These are phyloP conservation scores for Andrena bucephala DNA, from an alignment of 2,888 invertebrate species.

Conservation along the genomic window DNA sequence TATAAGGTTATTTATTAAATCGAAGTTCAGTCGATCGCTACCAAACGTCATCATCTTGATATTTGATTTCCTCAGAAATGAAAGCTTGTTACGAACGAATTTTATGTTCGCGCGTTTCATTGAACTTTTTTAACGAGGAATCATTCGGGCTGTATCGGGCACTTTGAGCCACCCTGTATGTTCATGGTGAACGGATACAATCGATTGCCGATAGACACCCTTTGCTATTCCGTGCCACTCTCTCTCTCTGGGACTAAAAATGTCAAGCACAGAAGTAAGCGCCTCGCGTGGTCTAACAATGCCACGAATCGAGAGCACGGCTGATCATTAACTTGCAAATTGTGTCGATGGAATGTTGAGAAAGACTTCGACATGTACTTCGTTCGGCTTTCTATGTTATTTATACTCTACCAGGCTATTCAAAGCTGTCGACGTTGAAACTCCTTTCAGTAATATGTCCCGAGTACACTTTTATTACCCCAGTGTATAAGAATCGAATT, in stretches of 20 bases:
- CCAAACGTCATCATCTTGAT: too few species aligned
- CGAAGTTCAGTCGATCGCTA: too few species aligned
- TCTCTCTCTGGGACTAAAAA: constrained; percentile 16
- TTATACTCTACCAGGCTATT: constrained; percentile 8
- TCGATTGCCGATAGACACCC: constrained; percentile 36
- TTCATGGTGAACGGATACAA: constrained; percentile 28
- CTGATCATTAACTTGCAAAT: constrained; percentile 27
- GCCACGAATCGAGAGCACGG: constrained; percentile 14
- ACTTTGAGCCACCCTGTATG: constrained; percentile 1
- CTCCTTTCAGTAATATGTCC: neutral
- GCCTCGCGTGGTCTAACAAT: constrained; percentile 4
- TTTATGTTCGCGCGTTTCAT: neutral
- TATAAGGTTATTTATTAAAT: too few species aligned
- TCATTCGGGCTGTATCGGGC: neutral
- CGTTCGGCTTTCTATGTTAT: constrained; percentile 16
- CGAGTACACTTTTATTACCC: constrained; percentile 13
- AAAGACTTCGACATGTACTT: constrained; percentile 22
- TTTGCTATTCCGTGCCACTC: constrained; percentile 21
- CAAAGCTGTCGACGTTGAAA: constrained; percentile 1
- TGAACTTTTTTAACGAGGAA: neutral
- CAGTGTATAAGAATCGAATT: constrained; percentile 4
- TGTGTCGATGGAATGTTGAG: constrained; percentile 9
- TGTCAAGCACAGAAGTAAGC: constrained; percentile 18
- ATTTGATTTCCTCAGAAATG: too few species aligned
- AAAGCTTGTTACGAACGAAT: too few species aligned